Base-by-base conservation (phyloP, 2,797 vertebrate species). In the Darevskia nairensis region DNA sequence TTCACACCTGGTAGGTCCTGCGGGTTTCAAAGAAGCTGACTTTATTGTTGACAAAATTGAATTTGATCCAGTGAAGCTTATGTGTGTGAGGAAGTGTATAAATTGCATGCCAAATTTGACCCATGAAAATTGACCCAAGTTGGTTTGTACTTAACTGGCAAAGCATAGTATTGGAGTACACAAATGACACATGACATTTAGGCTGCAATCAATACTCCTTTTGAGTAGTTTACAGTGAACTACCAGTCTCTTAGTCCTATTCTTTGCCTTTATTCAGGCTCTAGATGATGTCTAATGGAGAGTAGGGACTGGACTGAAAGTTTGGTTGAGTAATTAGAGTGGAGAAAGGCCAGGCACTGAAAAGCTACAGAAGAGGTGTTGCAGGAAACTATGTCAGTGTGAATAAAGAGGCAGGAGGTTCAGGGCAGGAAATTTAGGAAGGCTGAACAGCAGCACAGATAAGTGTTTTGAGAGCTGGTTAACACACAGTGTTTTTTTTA, bases 11-110 rank as follows among this genome's bases (percentile, higher is more conserved):
- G 39, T 41, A 84, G 87, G 78, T 15, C 79, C 77, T 27, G 10
- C 87, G 90, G 27, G 4, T 87, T 94, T 92, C 71, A 92, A 69
- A 74, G 8, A 69, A 74, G 6, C 91, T 6, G 17, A 83, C 85
- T 50, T 90, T 90, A 13, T 8, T 80, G 89, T 87, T 81, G 55
- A n/a, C 83, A 59, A 90, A 55, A 84, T 29, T 50, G 69, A 90
- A 89, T 90, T 90, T 82, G 17, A 86, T 39, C 75, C 29, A 44
- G 41, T 11, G 21, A 39, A 19, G 15, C 35, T 61, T 90, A 21
- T 23, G 85, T 82, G 6, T 35, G 5, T 50, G 44, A 71, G 29
- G 66, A 71, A 83, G 19, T 23, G 46, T 21, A 61, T 61, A 23
- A 61, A 61, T 23, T 23, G 21, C 21, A 23, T 61, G 59, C 19